Evolutionary conservation across 2,113 vertebrate species (phyloP).

Genomic region (Mustela nigripes): DNA sequence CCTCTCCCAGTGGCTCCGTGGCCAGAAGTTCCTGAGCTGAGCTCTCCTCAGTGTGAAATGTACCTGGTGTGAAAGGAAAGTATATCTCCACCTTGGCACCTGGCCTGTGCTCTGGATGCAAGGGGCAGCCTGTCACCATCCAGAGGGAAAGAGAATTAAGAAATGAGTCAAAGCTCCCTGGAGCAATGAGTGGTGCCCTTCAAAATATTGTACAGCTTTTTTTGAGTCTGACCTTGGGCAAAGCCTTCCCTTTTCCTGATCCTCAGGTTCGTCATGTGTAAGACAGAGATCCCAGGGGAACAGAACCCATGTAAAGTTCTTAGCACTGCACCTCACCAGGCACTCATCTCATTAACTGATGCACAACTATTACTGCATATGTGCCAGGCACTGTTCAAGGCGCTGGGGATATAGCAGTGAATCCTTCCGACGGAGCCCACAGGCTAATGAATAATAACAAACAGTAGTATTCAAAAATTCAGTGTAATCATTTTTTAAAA

Average conservation of each 20-base stretch:
- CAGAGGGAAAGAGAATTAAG: not conserved
- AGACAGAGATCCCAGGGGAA: not conserved
- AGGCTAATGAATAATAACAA: not conserved
- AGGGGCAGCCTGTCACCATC: not conserved
- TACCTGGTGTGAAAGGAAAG: constrained; percentile 15
- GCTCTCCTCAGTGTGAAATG: not conserved
- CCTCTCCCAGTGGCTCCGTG: not conserved
- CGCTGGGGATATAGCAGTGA: not conserved
- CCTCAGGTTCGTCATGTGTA: not conserved
- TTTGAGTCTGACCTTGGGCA: constrained; percentile 29
- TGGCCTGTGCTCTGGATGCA: not conserved
- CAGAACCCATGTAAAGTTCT: not conserved
- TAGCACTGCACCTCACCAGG: not conserved
- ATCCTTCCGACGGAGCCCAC: not conserved
- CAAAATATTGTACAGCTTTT: not conserved
- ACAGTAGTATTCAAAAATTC: not conserved
- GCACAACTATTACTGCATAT: not conserved
- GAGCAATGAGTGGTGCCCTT: constrained; percentile 2
- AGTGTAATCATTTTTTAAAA: not conserved
- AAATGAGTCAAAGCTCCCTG: not conserved
- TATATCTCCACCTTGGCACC: not conserved
- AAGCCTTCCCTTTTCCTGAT: not conserved
- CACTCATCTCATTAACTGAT: not conserved
- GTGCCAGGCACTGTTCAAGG: not conserved
- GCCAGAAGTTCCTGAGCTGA: not conserved